Evolutionary conservation across 2,888 invertebrate genomes (phyloP).

Genomic region (Fragum fragum): DNA sequence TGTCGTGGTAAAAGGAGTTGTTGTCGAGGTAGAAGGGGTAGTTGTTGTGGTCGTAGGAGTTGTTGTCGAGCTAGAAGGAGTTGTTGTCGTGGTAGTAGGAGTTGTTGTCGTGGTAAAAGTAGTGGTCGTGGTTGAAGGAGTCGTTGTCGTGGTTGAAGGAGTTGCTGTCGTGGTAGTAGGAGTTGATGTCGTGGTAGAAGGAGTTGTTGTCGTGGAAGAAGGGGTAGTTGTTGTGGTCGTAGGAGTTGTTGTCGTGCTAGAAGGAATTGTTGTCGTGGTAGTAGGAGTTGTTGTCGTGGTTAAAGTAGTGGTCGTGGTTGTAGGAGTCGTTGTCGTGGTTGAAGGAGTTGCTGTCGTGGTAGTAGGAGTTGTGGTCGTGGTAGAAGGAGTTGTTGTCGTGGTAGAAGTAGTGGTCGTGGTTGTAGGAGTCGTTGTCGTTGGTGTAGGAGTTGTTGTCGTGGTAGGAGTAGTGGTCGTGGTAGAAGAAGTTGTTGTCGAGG

Average conservation of each 20-base stretch:
- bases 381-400: neutral
- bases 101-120: too few species aligned
- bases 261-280: too few species aligned
- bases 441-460: neutral
- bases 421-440: too few species aligned
- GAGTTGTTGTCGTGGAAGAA: neutral
- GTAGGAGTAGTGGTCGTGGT: neutral
- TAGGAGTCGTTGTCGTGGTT: too few species aligned
- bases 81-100: neutral
- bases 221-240: neutral
- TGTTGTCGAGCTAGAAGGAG: neutral
- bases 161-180: too few species aligned
- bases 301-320: too few species aligned
- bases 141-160: slow-evolving; percentile 2
- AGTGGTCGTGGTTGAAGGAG: too few species aligned
- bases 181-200: too few species aligned
- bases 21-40: too few species aligned
- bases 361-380: neutral
- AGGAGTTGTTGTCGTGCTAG: neutral
- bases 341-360: too few species aligned
- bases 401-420: neutral
- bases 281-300: too few species aligned
- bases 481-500: neutral
- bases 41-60: neutral
- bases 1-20: too few species aligned